A percentile compares a stretch with the other conserved stretches of the same genome.
Conservation (phyloP, 2,888 invertebrate genomes). For the Saturnia pavonia region DNA sequence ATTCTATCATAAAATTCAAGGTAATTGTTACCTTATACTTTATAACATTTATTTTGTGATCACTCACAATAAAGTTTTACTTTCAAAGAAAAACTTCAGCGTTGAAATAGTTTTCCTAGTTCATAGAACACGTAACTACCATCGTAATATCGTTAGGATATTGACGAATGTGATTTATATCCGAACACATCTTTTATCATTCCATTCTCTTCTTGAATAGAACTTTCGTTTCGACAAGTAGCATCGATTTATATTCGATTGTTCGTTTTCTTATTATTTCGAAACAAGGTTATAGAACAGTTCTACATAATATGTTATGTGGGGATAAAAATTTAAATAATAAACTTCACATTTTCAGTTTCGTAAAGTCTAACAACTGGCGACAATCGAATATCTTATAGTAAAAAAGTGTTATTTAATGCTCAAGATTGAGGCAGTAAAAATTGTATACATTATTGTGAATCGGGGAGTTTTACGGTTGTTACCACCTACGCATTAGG, state of each 20-base stretch:
- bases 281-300: neutral
- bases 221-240: slow-evolving; percentile 9
- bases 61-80: too few species aligned
- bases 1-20: too few species aligned
- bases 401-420: neutral
- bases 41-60: too few species aligned
- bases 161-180: slow-evolving; percentile 9
- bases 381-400: neutral
- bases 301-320: neutral
- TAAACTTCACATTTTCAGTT: neutral
- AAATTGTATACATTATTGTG: neutral
- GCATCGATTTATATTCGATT: slow-evolving; percentile 13
- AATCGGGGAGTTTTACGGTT: slow-evolving; percentile 27
- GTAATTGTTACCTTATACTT: too few species aligned
- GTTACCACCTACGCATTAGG: slow-evolving; percentile 26
- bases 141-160: slow-evolving; percentile 8
- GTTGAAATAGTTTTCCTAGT: neutral
- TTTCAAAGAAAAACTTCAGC: neutral
- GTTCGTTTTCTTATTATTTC: slow-evolving; percentile 1
- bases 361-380: neutral
- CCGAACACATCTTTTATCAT: slow-evolving; percentile 8
- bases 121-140: neutral
- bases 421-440: slow-evolving; percentile 2
- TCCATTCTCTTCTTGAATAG: slow-evolving; percentile 13
- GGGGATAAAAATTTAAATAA: neutral